Conservation (phyloP, 2,113 vertebrate species). For the Percina caprodes region DNA sequence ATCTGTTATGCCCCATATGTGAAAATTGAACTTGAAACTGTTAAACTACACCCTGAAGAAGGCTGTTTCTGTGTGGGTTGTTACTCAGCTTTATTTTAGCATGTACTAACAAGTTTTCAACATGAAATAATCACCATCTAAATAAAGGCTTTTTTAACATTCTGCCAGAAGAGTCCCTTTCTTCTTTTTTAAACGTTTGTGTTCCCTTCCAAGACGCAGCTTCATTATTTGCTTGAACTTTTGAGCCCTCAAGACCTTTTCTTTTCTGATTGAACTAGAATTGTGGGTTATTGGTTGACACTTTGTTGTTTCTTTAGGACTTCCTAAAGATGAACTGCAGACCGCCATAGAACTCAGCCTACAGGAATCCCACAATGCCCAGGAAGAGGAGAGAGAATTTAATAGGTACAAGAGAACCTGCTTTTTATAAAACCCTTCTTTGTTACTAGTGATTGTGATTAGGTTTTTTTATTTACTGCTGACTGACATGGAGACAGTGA, state of each 20-base stretch:
- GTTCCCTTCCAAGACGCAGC: no score
- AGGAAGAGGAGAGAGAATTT: constrained; percentile 82
- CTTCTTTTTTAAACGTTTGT: no score
- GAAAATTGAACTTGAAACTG: neutral
- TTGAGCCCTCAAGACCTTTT: no score
- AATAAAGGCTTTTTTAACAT: no score
- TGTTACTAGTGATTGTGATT: neutral
- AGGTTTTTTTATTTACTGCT: neutral
- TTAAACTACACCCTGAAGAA: no score
- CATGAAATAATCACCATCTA: no score
- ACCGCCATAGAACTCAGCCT: constrained; percentile 82
- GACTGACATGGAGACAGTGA: neutral
- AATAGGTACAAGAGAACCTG: constrained; percentile 80
- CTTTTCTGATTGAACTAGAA: neutral
- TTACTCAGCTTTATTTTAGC: no score
- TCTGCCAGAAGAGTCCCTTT: no score
- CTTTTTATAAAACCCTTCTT: neutral
- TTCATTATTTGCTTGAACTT: no score
- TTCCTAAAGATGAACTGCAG: constrained; percentile 84
- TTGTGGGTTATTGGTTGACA: neutral
- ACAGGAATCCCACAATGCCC: constrained; percentile 84
- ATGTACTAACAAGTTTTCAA: no score
- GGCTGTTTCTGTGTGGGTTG: no score
- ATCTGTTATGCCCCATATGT: neutral
- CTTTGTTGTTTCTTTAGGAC: constrained; percentile 41